Base-by-base conservation (phyloP, 2,113 vertebrate species). In the Synchiropus splendidus region DNA sequence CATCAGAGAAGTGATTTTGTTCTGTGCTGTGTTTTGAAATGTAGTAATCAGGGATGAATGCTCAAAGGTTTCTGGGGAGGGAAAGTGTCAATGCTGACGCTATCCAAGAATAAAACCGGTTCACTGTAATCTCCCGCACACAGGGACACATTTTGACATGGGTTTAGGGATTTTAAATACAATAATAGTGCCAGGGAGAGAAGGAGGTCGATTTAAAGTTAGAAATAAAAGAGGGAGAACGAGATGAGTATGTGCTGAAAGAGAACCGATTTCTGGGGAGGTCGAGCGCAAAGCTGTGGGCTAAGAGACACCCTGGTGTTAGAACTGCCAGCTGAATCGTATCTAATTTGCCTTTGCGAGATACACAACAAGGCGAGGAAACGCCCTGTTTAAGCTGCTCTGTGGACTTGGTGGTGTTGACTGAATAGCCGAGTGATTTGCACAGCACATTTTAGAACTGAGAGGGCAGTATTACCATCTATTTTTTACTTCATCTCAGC, bases 121-220 rank as follows among this genome's bases (percentile, higher is more conserved):
- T 77, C 45, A 38, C 58, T 39, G 58, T 77, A 81, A 79, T 78
- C 69, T 81, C 61, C 49, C 59, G 50, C 62, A 63, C 72, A 54
- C 61, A 69, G 65, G 61, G 67, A 75, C 58, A 76, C 52, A 58
- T 71, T 82, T 53, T 70, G 61, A 77, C 70, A 75, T 63, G 70
- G 74, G 70, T 82, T 79, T 72, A 65, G 51, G 68, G 70, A 72
- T 76, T 80, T 72, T 73, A 77, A 77, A 75, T 67, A 64, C 62
- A 70, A 62, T 76, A 73, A 69, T 48, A 60, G 66, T 44, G 6
- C 31, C 1, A 36, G 21, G 36, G 58, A 50, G 13, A n/a, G 21
- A 40, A 34, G 41, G 18, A 47, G 30, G 16, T 10, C 37, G 10
- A 12, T 17, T 39, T 39, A 5, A 27, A 27, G 21, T 27, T 27